Evolutionary conservation across 2,113 vertebrate genomes (phyloP).

Genomic region (Eulemur rufifrons): DNA sequence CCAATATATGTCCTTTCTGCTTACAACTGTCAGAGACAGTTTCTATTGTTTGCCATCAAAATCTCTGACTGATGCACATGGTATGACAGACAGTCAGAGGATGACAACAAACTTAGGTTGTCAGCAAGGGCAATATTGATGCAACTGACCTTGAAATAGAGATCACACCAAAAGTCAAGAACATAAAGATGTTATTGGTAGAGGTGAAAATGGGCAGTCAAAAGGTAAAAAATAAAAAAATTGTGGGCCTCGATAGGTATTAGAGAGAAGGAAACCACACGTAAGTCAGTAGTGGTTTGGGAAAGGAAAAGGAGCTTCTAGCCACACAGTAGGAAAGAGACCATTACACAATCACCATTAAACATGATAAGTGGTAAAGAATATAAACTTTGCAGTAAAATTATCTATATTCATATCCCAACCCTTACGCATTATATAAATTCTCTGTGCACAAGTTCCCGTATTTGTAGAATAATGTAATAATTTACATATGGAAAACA

Average conservation of each 20-base stretch:
- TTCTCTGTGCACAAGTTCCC: neutral
- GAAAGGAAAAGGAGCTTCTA: neutral
- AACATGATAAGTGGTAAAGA: neutral
- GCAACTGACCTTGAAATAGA: neutral
- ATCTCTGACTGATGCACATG: neutral
- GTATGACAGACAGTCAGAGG: neutral
- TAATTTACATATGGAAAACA: neutral
- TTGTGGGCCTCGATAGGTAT: neutral
- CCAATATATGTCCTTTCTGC: neutral
- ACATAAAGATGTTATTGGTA: neutral
- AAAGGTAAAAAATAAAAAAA: neutral
- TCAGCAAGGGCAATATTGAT: neutral
- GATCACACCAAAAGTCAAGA: neutral
- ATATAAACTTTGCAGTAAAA: neutral
- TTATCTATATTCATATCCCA: neutral
- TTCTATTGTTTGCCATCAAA: slow-evolving; percentile 13
- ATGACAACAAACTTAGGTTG: neutral
- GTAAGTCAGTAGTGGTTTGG: neutral
- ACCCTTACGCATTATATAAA: neutral
- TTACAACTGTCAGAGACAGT: neutral
- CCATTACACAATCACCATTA: neutral
- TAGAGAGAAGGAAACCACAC: neutral
- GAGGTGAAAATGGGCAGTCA: neutral
- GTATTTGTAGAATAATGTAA: neutral
- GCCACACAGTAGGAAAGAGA: neutral